Percentiles rank a stretch among this genome's conserved stretches.
These are phyloP conservation scores for Pluvianellus socialis DNA, from an alignment of 2,113 vertebrate genomes.

Conservation along the genomic window DNA sequence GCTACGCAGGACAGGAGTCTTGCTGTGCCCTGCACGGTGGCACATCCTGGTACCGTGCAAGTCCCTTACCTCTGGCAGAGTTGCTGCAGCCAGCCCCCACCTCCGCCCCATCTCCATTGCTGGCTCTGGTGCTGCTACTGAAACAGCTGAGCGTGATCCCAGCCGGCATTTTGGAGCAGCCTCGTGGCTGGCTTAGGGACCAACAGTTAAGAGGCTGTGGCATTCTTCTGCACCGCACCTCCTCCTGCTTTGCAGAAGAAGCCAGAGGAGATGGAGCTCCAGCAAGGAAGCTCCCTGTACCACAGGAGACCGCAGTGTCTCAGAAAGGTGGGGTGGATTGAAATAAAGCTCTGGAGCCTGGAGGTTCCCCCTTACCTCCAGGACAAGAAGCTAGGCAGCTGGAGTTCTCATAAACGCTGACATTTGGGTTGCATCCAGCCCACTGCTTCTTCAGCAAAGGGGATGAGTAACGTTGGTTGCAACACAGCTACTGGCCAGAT, in stretches of 20 bases:
- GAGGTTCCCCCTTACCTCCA: neutral
- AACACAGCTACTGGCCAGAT: neutral
- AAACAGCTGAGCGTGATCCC: neutral
- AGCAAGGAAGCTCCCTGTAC: neutral
- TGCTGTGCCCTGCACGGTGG: neutral
- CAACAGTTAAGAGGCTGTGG: neutral
- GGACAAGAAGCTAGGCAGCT: neutral
- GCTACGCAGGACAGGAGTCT: neutral
- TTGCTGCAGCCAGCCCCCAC: neutral
- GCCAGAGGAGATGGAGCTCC: neutral
- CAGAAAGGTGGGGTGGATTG: neutral
- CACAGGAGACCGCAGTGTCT: neutral
- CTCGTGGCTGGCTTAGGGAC: accelerated
- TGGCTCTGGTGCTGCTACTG: neutral
- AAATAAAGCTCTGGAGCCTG: neutral
- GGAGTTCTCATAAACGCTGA: neutral
- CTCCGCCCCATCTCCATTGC: neutral
- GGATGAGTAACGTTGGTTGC: neutral
- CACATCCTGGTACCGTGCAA: accelerated
- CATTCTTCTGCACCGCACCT: neutral
- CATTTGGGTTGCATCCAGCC: neutral
- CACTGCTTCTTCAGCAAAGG: neutral
- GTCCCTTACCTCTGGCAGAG: neutral
- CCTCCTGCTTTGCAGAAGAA: neutral
- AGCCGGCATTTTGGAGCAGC: neutral